A percentile compares a stretch with the other conserved stretches of the same genome.
phyloP scores from a whole-genome alignment of 2,888 invertebrate species.

The Ectobius pallidus region DNA sequence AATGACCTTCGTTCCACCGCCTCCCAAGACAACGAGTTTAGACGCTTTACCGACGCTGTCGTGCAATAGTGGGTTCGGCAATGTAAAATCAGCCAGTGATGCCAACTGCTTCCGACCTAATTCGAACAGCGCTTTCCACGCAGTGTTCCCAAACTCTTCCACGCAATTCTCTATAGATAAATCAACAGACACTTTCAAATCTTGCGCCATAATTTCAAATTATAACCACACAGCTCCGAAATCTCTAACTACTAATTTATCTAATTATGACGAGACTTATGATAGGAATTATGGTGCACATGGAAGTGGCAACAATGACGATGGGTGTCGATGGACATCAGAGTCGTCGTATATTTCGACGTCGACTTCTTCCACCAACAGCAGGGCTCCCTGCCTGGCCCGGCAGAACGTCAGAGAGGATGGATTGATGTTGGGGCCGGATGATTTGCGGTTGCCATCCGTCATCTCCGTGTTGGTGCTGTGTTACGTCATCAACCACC shows the following conservation, averaged over 20 bases:
- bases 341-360: conserved; percentile 46
- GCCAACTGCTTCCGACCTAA: not conserved
- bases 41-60: not conserved
- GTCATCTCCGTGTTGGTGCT: conserved; percentile 59
- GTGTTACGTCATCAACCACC: conserved; percentile 64
- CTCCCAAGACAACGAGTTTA: not conserved
- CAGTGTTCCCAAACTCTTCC: not conserved
- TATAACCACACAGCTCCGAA: not conserved
- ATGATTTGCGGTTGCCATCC: conserved; percentile 54
- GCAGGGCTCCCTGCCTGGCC: conserved; percentile 44
- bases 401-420: conserved; percentile 37
- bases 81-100: not conserved
- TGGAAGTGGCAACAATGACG: conserved; percentile 4
- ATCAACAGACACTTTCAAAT: conserved; percentile 8
- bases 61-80: not conserved
- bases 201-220: not conserved
- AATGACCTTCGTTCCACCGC: not conserved
- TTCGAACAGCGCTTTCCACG: not conserved
- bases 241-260: not conserved
- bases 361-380: conserved; percentile 48
- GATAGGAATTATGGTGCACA: not conserved
- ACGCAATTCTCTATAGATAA: not conserved
- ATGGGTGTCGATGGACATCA: conserved; percentile 36
- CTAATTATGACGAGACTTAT: conserved; percentile 33
- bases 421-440: conserved; percentile 49